phyloP scores from a whole-genome alignment of 2,888 invertebrate species.

The Temnothorax ravouxi region DNA sequence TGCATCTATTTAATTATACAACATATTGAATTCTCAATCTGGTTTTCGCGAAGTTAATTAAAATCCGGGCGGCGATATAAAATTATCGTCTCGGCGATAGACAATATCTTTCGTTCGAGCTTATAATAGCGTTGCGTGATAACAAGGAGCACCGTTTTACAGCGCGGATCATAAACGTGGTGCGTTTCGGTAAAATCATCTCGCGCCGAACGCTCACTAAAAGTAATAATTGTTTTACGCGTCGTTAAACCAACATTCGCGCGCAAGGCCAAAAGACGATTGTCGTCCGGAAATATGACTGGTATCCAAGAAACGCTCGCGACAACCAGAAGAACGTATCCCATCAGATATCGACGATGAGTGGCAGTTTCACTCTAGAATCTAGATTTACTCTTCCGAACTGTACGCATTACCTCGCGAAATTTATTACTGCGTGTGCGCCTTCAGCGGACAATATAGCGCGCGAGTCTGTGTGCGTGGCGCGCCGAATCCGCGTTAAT shows the following conservation, averaged over 20 bases:
- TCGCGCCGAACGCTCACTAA: constrained; percentile 1
- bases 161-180: constrained; percentile 13
- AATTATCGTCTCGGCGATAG: constrained; percentile 23
- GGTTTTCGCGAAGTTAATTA: not conserved
- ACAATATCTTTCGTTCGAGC: constrained; percentile 23
- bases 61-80: not conserved
- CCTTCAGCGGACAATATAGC: constrained; percentile 65
- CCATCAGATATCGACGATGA: constrained; percentile 5
- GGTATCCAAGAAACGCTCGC: not conserved
- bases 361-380: constrained; percentile 57
- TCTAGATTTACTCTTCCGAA: constrained; percentile 66
- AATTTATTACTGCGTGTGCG: constrained; percentile 65
- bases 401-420: constrained; percentile 62
- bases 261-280: not conserved
- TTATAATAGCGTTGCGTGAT: constrained; percentile 20
- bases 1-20: not conserved
- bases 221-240: constrained; percentile 35
- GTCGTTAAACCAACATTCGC: constrained; percentile 17
- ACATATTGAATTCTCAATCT: not conserved
- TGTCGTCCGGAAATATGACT: not conserved
- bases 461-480: constrained; percentile 20
- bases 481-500: constrained; percentile 65
- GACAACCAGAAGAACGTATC: not conserved
- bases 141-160: constrained; percentile 15
- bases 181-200: constrained; percentile 27